Percentiles rank a stretch among this genome's conserved stretches.
Evolutionary conservation across 2,113 vertebrate genomes (phyloP).

Genomic region (Elephas maximus): DNA sequence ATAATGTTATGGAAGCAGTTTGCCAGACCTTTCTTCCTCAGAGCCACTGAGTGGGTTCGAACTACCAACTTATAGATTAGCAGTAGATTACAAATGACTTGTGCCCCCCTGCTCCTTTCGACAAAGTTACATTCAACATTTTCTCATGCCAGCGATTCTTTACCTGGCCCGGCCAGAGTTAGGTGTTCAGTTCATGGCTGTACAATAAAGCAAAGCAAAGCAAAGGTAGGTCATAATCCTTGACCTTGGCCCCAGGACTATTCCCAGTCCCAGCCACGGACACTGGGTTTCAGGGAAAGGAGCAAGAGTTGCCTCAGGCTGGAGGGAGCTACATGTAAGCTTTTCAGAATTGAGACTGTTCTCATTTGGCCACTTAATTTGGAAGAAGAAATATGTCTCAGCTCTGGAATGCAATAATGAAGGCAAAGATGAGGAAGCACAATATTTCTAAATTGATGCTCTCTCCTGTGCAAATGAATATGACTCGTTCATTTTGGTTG

Average conservation of each 20-base stretch:
- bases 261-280: not conserved
- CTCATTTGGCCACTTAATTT: constrained; percentile 43
- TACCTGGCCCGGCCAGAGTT: too few species aligned
- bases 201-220: not conserved
- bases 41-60: not conserved
- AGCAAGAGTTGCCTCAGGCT: not conserved
- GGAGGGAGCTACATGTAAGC: not conserved
- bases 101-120: not conserved
- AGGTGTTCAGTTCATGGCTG: not conserved
- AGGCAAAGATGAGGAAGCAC: constrained; percentile 51
- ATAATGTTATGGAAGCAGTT: not conserved
- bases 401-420: constrained; percentile 44
- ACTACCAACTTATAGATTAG: not conserved
- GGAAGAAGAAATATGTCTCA: constrained; percentile 47
- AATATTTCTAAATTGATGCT: constrained; percentile 33
- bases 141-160: not conserved
- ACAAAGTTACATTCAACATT: not conserved
- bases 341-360: not conserved
- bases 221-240: not conserved
- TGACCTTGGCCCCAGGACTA: not conserved
- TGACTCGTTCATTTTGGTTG: not conserved
- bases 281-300: not conserved
- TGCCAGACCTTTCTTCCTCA: not conserved
- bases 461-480: not conserved
- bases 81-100: not conserved